Evolutionary conservation across 2,113 vertebrate species (phyloP).

Genomic region (Amphilophus citrinellus): DNA sequence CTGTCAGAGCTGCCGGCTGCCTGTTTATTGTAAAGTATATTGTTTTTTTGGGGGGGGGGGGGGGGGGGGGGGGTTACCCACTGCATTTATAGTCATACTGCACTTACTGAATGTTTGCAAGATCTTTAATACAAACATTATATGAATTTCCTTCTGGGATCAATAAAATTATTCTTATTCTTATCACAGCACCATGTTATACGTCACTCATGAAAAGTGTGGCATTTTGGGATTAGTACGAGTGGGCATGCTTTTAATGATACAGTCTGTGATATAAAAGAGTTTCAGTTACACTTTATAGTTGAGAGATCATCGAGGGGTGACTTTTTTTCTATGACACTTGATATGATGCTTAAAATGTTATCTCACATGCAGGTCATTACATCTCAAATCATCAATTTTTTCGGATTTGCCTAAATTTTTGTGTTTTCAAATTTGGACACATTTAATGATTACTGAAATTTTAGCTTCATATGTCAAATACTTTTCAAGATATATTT

Average conservation of each 20-base stretch:
- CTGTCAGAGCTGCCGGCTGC: not conserved
- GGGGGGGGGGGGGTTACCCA: not conserved
- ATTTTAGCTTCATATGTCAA: too few relatives aligned
- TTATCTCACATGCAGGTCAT: too few relatives aligned
- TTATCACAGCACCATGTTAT: not conserved
- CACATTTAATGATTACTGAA: too few relatives aligned
- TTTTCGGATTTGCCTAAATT: too few relatives aligned
- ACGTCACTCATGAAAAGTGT: not conserved
- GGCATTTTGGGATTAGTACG: not conserved
- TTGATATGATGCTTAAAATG: not conserved
- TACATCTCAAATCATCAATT: too few relatives aligned
- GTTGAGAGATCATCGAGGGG: not conserved
- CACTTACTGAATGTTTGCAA: not conserved
- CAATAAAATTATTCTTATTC: too few relatives aligned
- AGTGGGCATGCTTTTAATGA: not conserved
- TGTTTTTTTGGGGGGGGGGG: not conserved
- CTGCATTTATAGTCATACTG: not conserved
- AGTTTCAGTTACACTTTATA: not conserved
- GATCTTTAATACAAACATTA: not conserved
- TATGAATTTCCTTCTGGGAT: too few relatives aligned
- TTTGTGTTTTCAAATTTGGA: too few relatives aligned
- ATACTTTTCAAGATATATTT: too few relatives aligned
- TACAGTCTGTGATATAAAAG: not conserved
- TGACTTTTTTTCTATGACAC: not conserved
- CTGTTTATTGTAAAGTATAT: conserved; percentile 1